Evolutionary conservation across 2,113 vertebrate genomes (phyloP).

Genomic region (Glaucidium brasilianum): DNA sequence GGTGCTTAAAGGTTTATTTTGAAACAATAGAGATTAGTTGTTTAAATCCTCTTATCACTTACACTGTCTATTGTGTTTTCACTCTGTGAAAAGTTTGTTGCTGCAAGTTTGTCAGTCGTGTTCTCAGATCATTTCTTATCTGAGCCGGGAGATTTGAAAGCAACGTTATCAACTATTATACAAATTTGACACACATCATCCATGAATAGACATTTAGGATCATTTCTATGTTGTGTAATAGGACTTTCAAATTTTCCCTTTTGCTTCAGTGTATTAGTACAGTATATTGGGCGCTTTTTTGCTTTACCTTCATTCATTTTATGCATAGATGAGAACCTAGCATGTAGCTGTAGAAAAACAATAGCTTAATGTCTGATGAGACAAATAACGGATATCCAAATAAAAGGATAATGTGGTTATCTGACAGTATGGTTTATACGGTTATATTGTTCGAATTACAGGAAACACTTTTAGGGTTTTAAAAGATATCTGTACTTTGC

Average conservation of each 20-base stretch:
- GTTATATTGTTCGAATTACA: background rate
- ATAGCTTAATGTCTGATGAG: background rate
- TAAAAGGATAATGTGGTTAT: background rate
- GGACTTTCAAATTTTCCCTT: background rate
- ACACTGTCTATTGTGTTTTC: background rate
- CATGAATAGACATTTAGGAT: background rate
- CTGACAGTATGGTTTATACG: background rate
- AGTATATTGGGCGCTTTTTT: background rate
- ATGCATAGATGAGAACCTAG: background rate
- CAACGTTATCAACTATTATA: background rate
- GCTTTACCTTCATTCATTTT: background rate
- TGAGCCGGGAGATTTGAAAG: background rate
- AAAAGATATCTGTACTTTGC: background rate
- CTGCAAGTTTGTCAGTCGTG: background rate
- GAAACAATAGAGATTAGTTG: background rate
- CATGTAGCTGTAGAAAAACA: background rate
- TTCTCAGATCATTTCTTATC: constrained; percentile 10
- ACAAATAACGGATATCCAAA: background rate
- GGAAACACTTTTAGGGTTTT: background rate
- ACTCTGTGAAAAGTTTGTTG: constrained; percentile 18
- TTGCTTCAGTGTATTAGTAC: background rate
- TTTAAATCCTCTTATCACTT: constrained; percentile 16
- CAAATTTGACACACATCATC: background rate
- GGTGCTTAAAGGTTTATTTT: constrained; percentile 23
- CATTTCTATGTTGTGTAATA: background rate